Conservation (phyloP, 2,113 vertebrate genomes). For the Acanthochromis polyacanthus region DNA sequence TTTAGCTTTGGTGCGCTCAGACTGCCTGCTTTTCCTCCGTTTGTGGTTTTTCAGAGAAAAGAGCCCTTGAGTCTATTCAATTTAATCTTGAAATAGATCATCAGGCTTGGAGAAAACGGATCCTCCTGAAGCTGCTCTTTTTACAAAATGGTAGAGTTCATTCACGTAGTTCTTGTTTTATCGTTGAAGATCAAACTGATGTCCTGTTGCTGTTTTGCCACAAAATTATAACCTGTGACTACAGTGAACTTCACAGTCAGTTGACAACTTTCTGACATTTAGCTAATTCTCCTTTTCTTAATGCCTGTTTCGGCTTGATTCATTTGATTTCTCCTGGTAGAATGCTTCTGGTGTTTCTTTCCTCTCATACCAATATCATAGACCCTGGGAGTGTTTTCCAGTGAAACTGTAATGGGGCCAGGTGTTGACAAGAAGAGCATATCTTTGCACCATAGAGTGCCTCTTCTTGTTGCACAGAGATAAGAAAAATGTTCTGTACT, state of each 20-base stretch:
- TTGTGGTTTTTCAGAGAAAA: constrained; percentile 71
- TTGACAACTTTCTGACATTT: constrained; percentile 10
- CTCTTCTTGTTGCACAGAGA: not conserved
- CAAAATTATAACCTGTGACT: not conserved
- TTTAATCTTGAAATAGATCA: constrained; percentile 72
- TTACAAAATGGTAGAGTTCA: constrained; percentile 35
- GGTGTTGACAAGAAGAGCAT: not conserved
- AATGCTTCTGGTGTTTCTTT: not conserved
- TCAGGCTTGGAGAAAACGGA: constrained; percentile 44
- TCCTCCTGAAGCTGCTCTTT: constrained; percentile 37
- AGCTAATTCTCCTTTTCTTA: constrained; percentile 20
- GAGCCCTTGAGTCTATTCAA: constrained; percentile 55
- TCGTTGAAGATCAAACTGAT: not conserved
- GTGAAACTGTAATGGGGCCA: not conserved
- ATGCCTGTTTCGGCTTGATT: not conserved
- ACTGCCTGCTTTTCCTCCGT: constrained; percentile 42
- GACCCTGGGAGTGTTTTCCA: not conserved
- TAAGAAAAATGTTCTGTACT: not conserved
- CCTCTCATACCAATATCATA: constrained; percentile 16
- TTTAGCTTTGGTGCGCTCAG: constrained; percentile 54
- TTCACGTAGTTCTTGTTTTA: constrained; percentile 12
- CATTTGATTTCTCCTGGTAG: no score
- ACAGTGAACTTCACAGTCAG: not conserved
- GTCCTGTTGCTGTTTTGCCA: not conserved
- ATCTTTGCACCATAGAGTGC: constrained; percentile 8